A percentile compares a stretch with the other conserved stretches of the same genome.
These are phyloP conservation scores for Triops longicaudatus DNA, from an alignment of 1,140 invertebrate genomes.

Conservation along the genomic window DNA sequence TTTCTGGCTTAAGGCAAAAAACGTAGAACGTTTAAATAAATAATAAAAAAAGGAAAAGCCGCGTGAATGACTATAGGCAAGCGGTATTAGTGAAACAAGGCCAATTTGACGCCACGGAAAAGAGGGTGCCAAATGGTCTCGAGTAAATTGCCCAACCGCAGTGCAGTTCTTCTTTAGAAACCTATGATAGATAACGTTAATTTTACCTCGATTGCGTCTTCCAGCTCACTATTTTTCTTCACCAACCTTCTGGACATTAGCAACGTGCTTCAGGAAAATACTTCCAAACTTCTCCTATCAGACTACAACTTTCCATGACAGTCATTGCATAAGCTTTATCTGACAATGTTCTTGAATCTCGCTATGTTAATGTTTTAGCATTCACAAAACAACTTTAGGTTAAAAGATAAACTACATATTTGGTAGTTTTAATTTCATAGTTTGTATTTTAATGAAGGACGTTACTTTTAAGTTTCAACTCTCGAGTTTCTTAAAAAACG, in stretches of 20 bases:
- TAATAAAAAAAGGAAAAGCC: neutral
- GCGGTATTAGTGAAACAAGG: neutral
- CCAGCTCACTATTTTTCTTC: neutral
- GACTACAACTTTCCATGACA: neutral
- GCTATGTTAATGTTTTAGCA: no score
- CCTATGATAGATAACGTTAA: conserved; percentile 1
- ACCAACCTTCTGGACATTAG: neutral
- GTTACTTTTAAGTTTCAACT: no score
- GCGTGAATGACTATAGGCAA: neutral
- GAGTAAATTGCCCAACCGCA: neutral
- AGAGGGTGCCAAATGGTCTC: neutral
- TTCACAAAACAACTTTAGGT: no score
- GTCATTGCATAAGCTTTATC: no score
- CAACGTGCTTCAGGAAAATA: neutral
- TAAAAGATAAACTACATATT: no score
- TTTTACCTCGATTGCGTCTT: neutral
- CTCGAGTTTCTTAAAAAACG: no score
- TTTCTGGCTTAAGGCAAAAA: no score
- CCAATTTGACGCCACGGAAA: neutral
- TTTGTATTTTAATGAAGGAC: no score
- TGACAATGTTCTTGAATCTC: no score
- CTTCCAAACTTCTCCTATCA: neutral
- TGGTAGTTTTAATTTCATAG: no score
- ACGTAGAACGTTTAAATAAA: neutral
- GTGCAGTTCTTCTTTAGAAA: neutral